Evolutionary conservation across 2,797 vertebrate species (phyloP), one percentile per base, ranked within the genome.

Genomic region (Argyrosomus regius): DNA sequence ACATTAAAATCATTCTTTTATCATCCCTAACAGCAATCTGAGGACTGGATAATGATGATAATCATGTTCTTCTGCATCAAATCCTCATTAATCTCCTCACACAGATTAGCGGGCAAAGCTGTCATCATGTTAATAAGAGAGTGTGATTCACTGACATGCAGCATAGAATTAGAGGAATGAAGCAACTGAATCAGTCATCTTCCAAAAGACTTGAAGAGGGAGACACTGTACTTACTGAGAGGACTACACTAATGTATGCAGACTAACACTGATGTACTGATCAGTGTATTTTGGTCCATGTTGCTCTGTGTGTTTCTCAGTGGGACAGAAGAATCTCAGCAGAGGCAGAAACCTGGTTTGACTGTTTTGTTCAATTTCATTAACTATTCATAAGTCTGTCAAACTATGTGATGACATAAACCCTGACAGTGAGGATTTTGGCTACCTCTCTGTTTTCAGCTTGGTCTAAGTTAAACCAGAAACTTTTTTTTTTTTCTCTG

Each of bases 71-170:
- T 71, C 48, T 74, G 50, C 57, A 67, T 83, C 62, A 68, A 8
- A 82, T 77, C 18, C 48, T 74, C 53, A 60, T 77, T 73, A 46
- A 71, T 74, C 50, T 78, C 22, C 41, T n/a, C 43, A 35, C n/a
- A n/a, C 71, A 57, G 56, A 65, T 75, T 50, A 78, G 26, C 46
- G 28, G 22, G 45, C 31, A 1, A 35, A 35, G 35, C 35, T 8
- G 35, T 35, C 35, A 35, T 35, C 31, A 7, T 35, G 31, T 35
- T 48, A 64, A 61, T 31, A 49, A 61, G 48, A 13, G 17, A 13
- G 17, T 39, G 35, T 39, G 35, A 8, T 39, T 39, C 35, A 39
- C 35, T 39, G 35, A 39, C 35, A 39, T 9, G 52, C 41, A 75
- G 39, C 41, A 50, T 50, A 41, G n/a, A 35, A 78, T 81, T 63